Conservation (phyloP, 2,797 vertebrate species). For the Neosilurus mollespiculum region DNA sequence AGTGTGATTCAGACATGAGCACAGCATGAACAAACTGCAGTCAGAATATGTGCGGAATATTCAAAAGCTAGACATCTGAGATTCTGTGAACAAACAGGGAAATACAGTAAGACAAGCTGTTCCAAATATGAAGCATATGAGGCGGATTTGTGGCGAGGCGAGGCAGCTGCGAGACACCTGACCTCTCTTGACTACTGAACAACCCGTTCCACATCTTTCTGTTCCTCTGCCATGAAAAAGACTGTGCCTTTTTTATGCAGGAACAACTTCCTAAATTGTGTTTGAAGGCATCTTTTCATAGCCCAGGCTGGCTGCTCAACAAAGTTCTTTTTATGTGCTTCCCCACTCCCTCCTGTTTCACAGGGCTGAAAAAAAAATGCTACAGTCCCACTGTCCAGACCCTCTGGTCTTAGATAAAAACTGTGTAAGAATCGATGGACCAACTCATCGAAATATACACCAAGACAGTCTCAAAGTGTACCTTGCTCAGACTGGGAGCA, state of each 20-base stretch:
- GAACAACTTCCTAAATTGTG: constrained; percentile 28
- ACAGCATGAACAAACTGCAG: background rate
- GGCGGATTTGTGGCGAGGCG: background rate
- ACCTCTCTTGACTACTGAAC: constrained; percentile 3
- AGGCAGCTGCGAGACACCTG: constrained; percentile 24
- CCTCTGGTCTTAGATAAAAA: background rate
- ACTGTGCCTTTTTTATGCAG: background rate
- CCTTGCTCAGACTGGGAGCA: background rate
- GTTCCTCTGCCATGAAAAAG: constrained; percentile 12
- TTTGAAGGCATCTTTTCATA: constrained; percentile 32
- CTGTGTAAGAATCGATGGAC: background rate
- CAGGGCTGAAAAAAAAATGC: background rate
- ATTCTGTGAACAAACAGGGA: background rate
- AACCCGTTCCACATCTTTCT: constrained; percentile 13
- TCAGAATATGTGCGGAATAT: background rate
- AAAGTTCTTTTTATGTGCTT: constrained; percentile 39
- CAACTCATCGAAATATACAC: background rate
- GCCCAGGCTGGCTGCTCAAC: constrained; percentile 19
- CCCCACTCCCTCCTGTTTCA: constrained; percentile 25
- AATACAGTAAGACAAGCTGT: background rate
- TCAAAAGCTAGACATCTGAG: constrained; percentile 11
- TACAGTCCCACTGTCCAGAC: constrained; percentile 2
- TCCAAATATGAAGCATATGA: constrained; percentile 22
- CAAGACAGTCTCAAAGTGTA: background rate
- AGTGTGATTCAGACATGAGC: constrained; percentile 3